Conservation (phyloP, 2,797 vertebrate genomes). For the Protosalanx chinensis region DNA sequence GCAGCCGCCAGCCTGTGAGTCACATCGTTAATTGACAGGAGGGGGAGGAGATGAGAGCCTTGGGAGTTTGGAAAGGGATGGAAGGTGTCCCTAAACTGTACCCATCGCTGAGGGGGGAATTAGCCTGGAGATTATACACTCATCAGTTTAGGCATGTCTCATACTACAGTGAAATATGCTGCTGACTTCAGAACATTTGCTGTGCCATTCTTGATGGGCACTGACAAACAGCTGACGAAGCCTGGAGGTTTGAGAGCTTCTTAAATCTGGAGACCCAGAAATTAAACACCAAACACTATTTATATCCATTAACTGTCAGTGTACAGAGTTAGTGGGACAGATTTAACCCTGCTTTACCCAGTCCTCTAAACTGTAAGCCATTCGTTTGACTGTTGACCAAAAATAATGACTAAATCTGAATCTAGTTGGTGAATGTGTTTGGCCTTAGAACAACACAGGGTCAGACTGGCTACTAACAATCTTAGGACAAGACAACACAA, state of each 20-base stretch:
- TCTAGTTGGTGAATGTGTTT: too few species aligned
- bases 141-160: constrained; percentile 79
- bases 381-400: constrained; percentile 1
- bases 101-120: constrained; percentile 74
- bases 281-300: constrained; percentile 62
- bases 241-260: constrained; percentile 69
- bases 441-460: too few species aligned
- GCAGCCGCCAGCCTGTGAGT: constrained; percentile 9
- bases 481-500: too few species aligned
- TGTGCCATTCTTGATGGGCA: constrained; percentile 73
- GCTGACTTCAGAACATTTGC: constrained; percentile 79
- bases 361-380: constrained; percentile 24
- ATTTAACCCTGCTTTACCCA: constrained; percentile 52
- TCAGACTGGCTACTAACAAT: too few species aligned
- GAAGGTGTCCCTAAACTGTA: constrained; percentile 79
- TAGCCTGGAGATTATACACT: constrained; percentile 82
- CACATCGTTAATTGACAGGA: background rate
- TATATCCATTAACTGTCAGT: constrained; percentile 58
- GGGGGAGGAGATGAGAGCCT: constrained; percentile 52
- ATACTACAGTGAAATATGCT: constrained; percentile 72
- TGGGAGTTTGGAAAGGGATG: constrained; percentile 71
- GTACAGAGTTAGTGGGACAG: constrained; percentile 61
- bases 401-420: too few species aligned
- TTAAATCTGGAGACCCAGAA: constrained; percentile 69
- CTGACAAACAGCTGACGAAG: constrained; percentile 80